Evolutionary conservation across 2,888 invertebrate species (phyloP), one percentile per base, ranked within the genome.

Genomic region (Bruchidius siliquastri): DNA sequence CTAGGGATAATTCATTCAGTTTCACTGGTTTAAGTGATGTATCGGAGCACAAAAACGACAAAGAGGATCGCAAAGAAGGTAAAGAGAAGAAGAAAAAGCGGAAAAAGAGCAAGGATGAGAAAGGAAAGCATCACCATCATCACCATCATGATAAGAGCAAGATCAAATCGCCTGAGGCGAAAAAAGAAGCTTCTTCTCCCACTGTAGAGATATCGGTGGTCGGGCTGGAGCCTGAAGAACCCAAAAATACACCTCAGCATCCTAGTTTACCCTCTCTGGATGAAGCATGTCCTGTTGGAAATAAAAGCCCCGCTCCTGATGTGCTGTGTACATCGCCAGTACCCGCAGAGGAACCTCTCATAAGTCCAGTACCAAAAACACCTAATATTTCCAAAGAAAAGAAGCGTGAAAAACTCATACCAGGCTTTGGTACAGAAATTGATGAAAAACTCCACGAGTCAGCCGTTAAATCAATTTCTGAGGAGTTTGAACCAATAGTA

Each of bases 41-140:
- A 71, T 75, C 76, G 26, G 81, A 81, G 69, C 74, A 73, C 20
- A 82, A 82, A 82, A 83, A 85, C 80, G 80, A 80, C 10, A 80
- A 78, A 71, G 82, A 89, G 81, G 89, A 87, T 79, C 83, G 89
- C 80, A 88, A 90, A 85, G 90, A 93, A 78, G 88, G 88, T 72
- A 93, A 92, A 83, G 94, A 94, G 80, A 94, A 93, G 86, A 94
- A 93, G 86, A 95, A 95, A 87, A 95, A 95, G 85, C 92, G 94
- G 80, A 95, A 95, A 85, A 93, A 92, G 83, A 94, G 91, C 72
- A 94, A 92, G 84, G 95, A 95, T 81, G 94, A 94, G 76, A 90
- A 91, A 77, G 91, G 91, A 78, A 91, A 89, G 81, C 90, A 92
- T 76, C 90, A 91, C 81, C 91, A 92, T 80, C 91, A 93, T 82